These are phyloP conservation scores for Patiria miniata DNA, from an alignment of 35 echinoderm and acorn worm genomes.

Conservation along the genomic window DNA sequence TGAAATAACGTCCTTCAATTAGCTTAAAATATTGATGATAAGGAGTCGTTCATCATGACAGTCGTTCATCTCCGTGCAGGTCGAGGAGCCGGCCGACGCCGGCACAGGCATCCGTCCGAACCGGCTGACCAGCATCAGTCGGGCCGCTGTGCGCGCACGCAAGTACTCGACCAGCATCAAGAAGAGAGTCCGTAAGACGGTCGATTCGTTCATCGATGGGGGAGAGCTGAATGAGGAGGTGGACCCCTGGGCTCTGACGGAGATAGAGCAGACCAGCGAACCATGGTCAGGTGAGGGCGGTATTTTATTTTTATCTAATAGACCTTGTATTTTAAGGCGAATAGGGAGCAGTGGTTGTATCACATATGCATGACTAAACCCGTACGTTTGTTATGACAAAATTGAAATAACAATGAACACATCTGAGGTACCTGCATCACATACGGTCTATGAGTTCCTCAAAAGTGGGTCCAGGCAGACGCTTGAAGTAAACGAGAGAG, in stretches of 20 bases:
- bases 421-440: too few relatives aligned
- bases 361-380: too few relatives aligned
- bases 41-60: too few relatives aligned
- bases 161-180: conserved; percentile 16
- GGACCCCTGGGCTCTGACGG: conserved; percentile 40
- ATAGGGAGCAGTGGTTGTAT: not conserved
- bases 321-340: conserved; percentile 14
- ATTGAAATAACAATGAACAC: too few relatives aligned
- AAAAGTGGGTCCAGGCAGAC: too few relatives aligned
- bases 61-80: not conserved
- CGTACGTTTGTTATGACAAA: too few relatives aligned
- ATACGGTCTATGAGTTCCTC: too few relatives aligned
- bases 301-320: not conserved
- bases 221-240: conserved; percentile 15
- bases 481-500: too few relatives aligned
- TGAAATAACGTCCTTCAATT: too few relatives aligned
- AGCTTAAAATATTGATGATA: too few relatives aligned
- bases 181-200: conserved; percentile 10
- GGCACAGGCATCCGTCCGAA: not conserved
- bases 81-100: not conserved
- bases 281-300: conserved; percentile 27
- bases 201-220: conserved; percentile 1
- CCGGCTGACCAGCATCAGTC: conserved; percentile 3
- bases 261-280: not conserved
- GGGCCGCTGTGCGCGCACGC: conserved; percentile 1